Base-by-base conservation (phyloP, 1,140 invertebrate genomes). In the Microplitis mediator region DNA sequence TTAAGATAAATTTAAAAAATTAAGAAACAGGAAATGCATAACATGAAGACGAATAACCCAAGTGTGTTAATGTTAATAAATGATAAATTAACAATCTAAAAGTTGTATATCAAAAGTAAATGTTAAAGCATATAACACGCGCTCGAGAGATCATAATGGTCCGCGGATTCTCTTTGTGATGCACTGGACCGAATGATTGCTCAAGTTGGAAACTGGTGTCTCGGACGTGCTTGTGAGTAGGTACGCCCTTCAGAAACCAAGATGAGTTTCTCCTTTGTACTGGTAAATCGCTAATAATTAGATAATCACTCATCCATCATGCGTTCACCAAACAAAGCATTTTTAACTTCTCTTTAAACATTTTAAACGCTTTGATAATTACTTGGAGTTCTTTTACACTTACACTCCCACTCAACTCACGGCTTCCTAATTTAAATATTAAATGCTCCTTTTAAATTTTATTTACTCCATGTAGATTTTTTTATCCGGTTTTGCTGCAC, bases 181-280 rank as follows among this genome's bases (percentile, higher is more conserved):
- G 84, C 85, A 85, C 68, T 80, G 81, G 78, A 77, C 83, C 81
- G 81, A 83, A 82, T 87, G 84, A 87, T 87, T 86, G 81, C 77
- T 79, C 79, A 85, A 86, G 80, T 87, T 86, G 77, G 80, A 77
- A 79, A 79, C 78, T 78, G 76, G 78, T 83, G 81, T 78, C 77
- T 79, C 75, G 82, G 84, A 84, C 81, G 71, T 72, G 63, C 65
- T 72, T 60, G 35, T 45, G 39, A 67, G 51, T 52, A 65, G 64
- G 39, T 56, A 62, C 64, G 52, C 70, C 70, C 70, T 72, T 66
- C 63, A 66, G 64, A 51, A 58, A 56, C 63, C 62, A 64, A 72
- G 64, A 72, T 39, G 56, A 58, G 70, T 58, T 62, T 60, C 45
- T 36, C 64, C 71, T 72, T 72, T 72, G 71, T 72, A 50, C 56